Evolutionary conservation across 2,113 vertebrate genomes (phyloP).

Genomic region (Pantherophis guttatus): DNA sequence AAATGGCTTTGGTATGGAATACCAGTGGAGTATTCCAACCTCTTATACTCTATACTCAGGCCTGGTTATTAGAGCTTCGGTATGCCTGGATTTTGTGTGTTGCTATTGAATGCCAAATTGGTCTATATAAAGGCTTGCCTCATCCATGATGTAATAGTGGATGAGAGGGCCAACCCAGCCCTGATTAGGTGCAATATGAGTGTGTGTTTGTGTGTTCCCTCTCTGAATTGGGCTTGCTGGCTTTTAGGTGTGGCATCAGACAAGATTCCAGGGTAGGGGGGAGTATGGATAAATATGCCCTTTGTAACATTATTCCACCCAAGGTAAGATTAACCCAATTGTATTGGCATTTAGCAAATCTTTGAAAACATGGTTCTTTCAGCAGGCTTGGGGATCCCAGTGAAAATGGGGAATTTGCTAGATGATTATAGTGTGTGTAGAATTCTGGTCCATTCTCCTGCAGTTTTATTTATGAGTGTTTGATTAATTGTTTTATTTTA

Average conservation of each 20-base stretch:
- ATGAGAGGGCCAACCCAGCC: neutral
- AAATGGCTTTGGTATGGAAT: neutral
- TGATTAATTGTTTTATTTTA: neutral
- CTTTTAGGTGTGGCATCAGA: neutral
- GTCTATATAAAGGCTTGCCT: neutral
- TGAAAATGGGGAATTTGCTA: neutral
- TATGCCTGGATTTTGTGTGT: neutral
- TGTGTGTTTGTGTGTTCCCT: neutral
- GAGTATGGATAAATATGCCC: neutral
- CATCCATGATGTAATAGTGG: neutral
- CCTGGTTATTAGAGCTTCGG: neutral
- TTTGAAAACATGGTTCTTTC: neutral
- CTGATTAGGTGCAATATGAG: neutral
- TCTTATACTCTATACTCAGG: neutral
- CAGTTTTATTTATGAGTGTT: neutral
- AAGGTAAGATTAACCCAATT: neutral
- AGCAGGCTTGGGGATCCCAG: neutral
- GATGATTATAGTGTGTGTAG: neutral
- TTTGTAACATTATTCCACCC: neutral
- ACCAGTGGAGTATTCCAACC: neutral
- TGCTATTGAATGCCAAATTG: neutral
- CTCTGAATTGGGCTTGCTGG: neutral
- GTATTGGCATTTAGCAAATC: neutral
- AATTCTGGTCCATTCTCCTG: neutral
- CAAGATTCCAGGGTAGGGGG: neutral